These are phyloP conservation scores for Sussaba pulchella DNA, from an alignment of 2,888 invertebrate species.

Conservation along the genomic window DNA sequence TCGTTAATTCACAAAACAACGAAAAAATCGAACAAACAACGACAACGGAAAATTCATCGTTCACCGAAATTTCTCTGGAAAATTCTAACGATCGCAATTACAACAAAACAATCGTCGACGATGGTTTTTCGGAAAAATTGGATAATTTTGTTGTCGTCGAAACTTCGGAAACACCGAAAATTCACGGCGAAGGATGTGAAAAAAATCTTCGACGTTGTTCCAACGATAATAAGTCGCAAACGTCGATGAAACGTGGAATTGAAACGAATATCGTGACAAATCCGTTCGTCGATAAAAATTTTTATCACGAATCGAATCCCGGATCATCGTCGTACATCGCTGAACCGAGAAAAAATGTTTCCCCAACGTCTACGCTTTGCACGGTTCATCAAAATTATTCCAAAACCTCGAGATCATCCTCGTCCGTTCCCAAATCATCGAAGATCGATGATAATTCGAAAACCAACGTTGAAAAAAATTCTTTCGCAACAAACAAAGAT, in stretches of 20 bases:
- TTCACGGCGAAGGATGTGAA: neutral
- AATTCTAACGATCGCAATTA: slow-evolving; percentile 7
- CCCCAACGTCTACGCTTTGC: slow-evolving; percentile 67
- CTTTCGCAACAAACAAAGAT: slow-evolving; percentile 59
- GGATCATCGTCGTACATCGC: slow-evolving; percentile 74
- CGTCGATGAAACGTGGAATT: neutral
- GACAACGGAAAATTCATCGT: neutral
- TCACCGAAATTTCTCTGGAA: neutral
- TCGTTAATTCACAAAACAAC: slow-evolving; percentile 14
- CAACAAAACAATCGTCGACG: neutral
- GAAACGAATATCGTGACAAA: slow-evolving; percentile 69
- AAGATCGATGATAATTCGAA: slow-evolving; percentile 30
- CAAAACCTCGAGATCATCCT: slow-evolving; percentile 62
- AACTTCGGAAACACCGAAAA: no score
- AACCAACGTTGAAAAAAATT: slow-evolving; percentile 38
- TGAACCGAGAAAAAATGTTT: neutral
- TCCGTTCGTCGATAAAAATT: slow-evolving; percentile 74
- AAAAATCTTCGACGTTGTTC: neutral
- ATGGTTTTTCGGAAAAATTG: neutral
- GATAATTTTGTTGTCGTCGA: no score
- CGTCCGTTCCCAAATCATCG: slow-evolving; percentile 45
- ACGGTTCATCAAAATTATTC: slow-evolving; percentile 75
- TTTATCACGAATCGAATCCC: slow-evolving; percentile 75
- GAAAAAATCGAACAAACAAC: slow-evolving; percentile 62
- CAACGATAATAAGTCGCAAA: slow-evolving; percentile 18